Base-by-base conservation (phyloP, 2,797 vertebrate species). In the Morus bassanus region DNA sequence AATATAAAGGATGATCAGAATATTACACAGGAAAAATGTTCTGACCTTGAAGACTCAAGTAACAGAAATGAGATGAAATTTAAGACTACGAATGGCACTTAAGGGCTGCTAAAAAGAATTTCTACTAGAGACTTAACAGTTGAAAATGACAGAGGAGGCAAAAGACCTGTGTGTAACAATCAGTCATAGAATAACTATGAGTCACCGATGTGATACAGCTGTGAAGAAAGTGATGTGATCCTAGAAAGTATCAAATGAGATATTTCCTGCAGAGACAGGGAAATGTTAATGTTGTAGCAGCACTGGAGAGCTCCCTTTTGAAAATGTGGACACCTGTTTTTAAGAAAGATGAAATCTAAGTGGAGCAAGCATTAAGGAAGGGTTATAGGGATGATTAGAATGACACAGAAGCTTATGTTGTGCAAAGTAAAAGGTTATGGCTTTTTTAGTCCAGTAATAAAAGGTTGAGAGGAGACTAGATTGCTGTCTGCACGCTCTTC, bases 61-160 rank as follows among this genome's bases (percentile, higher is more conserved):
- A 92, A 91, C 93, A 95, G 87, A 91, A 95, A 72, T 65, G 72
- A 85, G 79, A 91, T 92, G 24, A 91, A 95, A 96, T 96, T 85
- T 93, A 96, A 91, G 87, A 89, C 67, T 78, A 86, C 4, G 3
- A 73, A 75, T 88, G n/a, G 61, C 68, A 89, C 75, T 93, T 96
- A 75, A 80, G 53, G 72, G 53, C 81, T 94, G 87, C 88, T 95
- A 60, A 81, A 93, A 93, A 83, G 87, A 93, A 91, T 94, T 93
- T 95, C 76, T 96, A 41, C 75, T 46, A 43, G 56, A 85, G 72
- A 89, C 75, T 91, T 94, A 89, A 11, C 92, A 85, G 78, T 68
- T 91, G 95, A 80, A 93, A 95, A 94, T 0, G 30, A 93, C 69
- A 91, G 95, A 94, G 89, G 82, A 95, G 89, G 91, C 76, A 84